Conservation (phyloP, 1,140 invertebrate genomes). For the Nephotettix cincticeps region DNA sequence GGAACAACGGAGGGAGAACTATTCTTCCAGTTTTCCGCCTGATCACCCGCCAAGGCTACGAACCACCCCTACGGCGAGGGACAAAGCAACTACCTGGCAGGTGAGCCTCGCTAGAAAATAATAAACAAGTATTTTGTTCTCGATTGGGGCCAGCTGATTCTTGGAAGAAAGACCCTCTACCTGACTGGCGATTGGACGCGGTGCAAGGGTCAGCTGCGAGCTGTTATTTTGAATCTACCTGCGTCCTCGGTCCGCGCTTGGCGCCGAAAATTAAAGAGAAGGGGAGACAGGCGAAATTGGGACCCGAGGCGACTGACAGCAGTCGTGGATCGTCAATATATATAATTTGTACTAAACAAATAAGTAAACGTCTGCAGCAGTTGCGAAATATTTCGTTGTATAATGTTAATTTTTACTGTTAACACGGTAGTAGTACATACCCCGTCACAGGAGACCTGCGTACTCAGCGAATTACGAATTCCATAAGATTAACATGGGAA, state of each 20-base stretch:
- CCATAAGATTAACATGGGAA: too few relatives aligned
- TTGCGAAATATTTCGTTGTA: too few relatives aligned
- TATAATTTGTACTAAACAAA: too few relatives aligned
- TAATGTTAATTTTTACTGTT: too few relatives aligned
- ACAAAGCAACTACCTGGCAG: background rate
- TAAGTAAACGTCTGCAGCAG: too few relatives aligned
- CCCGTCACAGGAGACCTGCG: too few relatives aligned
- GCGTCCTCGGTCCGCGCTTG: background rate
- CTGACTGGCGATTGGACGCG: background rate
- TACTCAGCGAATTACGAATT: too few relatives aligned
- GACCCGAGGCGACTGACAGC: too few relatives aligned
- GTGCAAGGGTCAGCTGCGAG: background rate
- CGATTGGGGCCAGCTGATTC: slow-evolving; percentile 18
- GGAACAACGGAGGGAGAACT: background rate
- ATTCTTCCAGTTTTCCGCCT: slow-evolving; percentile 7
- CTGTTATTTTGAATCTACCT: background rate
- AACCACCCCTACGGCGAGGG: background rate
- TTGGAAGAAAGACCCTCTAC: background rate
- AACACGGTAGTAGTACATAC: too few relatives aligned
- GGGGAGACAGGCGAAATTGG: too few relatives aligned
- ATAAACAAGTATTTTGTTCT: slow-evolving; percentile 22
- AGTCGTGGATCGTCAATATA: too few relatives aligned
- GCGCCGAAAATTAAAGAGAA: too few relatives aligned
- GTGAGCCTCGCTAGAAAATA: background rate
- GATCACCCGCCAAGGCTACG: background rate